A percentile compares a stretch with the other conserved stretches of the same genome.
Evolutionary conservation across 2,113 vertebrate genomes (phyloP).

Genomic region (Cyanistes caeruleus): DNA sequence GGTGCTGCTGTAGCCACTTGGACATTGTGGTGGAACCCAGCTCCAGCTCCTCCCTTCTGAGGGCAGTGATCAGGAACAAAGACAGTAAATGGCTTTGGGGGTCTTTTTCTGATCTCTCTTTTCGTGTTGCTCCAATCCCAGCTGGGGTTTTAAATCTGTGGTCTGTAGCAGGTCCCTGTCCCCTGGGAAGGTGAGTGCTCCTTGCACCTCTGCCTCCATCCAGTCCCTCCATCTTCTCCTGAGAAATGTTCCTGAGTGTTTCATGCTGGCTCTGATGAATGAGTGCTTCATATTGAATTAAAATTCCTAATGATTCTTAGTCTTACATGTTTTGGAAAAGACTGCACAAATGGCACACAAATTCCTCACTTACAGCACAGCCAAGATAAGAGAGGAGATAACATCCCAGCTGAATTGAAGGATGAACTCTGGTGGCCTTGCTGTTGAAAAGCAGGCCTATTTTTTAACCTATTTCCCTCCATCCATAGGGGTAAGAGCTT

Average conservation of each 20-base stretch:
- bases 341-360: not conserved
- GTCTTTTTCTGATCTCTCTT: not conserved
- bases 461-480: not conserved
- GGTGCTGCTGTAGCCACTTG: not conserved
- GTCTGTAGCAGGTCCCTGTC: not conserved
- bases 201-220: not conserved
- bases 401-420: not conserved
- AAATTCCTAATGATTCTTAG: not conserved
- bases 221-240: not conserved
- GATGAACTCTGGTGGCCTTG: not conserved
- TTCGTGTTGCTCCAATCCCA: rapidly evolving
- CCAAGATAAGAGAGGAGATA: not conserved
- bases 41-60: not conserved
- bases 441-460: not conserved
- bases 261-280: not conserved
- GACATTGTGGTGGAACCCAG: not conserved
- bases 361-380: not conserved
- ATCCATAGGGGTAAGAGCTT: not conserved
- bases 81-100: not conserved
- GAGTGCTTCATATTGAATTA: not conserved
- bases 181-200: not conserved
- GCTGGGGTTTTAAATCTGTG: not conserved
- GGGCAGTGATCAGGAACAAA: not conserved
- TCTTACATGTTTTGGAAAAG: not conserved
- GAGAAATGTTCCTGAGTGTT: not conserved